These are phyloP conservation scores for Danio kyathit DNA, from an alignment of 2,797 vertebrate genomes.

Conservation along the genomic window DNA sequence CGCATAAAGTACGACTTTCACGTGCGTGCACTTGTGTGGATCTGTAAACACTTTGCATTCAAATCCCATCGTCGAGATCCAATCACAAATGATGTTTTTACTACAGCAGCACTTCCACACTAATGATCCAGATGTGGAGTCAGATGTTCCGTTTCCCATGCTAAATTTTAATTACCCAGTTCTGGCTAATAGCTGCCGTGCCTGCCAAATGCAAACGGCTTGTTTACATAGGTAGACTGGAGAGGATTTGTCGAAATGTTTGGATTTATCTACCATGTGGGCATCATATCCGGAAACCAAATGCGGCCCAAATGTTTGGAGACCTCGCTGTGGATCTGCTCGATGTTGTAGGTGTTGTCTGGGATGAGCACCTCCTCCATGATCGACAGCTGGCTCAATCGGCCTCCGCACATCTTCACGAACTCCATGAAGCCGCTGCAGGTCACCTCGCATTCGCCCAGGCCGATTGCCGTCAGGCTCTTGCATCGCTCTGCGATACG, in stretches of 20 bases:
- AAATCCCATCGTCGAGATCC: constrained; percentile 24
- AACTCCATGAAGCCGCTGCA: constrained; percentile 81
- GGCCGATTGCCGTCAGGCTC: constrained; percentile 79
- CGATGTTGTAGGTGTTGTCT: constrained; percentile 77
- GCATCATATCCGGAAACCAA: constrained; percentile 84
- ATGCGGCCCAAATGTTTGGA: constrained; percentile 79
- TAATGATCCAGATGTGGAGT: constrained; percentile 41
- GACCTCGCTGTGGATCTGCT: constrained; percentile 79
- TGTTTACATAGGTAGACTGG: neutral
- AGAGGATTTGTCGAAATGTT: neutral
- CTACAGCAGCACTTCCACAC: constrained; percentile 25
- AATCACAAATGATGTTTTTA: constrained; percentile 33
- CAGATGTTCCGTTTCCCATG: constrained; percentile 34
- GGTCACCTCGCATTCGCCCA: constrained; percentile 80
- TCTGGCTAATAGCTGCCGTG: constrained; percentile 20
- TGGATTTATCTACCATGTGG: constrained; percentile 71
- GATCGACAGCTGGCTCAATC: constrained; percentile 80
- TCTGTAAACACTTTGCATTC: constrained; percentile 18
- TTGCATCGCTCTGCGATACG: constrained; percentile 78
- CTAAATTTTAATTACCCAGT: constrained; percentile 32
- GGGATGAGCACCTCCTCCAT: constrained; percentile 83
- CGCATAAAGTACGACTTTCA: neutral
- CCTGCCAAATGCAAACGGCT: constrained; percentile 31
- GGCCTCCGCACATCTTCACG: constrained; percentile 79
- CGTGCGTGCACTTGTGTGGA: constrained; percentile 22